A percentile compares a stretch with the other conserved stretches of the same genome.
Conservation (phyloP, 2,888 invertebrate genomes). For the Ormyrus labotus region DNA sequence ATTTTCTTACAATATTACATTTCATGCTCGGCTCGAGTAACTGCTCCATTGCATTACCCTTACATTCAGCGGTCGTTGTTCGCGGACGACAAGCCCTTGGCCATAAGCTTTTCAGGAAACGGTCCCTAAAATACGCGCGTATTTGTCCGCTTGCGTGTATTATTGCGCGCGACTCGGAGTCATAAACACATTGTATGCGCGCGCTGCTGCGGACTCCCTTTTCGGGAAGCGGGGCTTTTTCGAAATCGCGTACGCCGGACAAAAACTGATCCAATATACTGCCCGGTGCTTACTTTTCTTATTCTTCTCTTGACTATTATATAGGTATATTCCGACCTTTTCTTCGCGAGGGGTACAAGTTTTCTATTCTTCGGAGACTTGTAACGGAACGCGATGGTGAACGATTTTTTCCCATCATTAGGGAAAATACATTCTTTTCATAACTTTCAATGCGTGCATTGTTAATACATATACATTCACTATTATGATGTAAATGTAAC, state of each 20-base stretch:
- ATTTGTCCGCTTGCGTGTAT: constrained; percentile 1
- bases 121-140: constrained; percentile 21
- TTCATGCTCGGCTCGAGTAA: background rate
- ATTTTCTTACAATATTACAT: constrained; percentile 19
- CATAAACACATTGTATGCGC: constrained; percentile 32
- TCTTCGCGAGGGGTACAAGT: constrained; percentile 6
- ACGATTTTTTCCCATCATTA: constrained; percentile 17
- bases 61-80: background rate
- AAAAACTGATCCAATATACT: constrained; percentile 11
- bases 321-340: background rate
- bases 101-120: constrained; percentile 18
- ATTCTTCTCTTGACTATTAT: background rate
- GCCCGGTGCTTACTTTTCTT: background rate
- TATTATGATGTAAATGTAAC: too few relatives aligned
- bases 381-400: background rate
- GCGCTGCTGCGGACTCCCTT: background rate
- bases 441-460: too few relatives aligned
- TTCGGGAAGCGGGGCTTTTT: constrained; percentile 20
- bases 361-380: background rate
- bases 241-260: constrained; percentile 3
- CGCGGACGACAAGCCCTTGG: constrained; percentile 11
- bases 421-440: too few relatives aligned
- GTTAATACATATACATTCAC: too few relatives aligned
- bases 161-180: constrained; percentile 32
- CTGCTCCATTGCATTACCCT: constrained; percentile 9